Percentiles rank a stretch among this genome's conserved stretches.
Evolutionary conservation across 2,113 vertebrate species (phyloP).

Genomic region (Rynchops niger): DNA sequence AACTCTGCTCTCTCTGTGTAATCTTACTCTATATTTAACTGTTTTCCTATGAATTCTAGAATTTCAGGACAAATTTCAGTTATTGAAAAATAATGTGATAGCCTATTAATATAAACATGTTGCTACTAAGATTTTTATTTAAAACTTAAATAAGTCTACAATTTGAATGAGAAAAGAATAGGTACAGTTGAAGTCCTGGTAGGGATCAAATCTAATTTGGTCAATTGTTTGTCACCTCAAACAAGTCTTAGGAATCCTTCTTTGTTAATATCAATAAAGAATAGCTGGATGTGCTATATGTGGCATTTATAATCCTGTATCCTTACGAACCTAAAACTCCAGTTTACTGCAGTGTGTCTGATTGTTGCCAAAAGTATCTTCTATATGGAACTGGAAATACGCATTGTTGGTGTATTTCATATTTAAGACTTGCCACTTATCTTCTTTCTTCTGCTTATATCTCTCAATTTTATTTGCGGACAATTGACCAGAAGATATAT

Average conservation of each 20-base stretch:
- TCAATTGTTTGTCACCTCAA: not conserved
- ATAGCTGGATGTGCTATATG: not conserved
- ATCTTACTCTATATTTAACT: not conserved
- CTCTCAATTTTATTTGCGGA: not conserved
- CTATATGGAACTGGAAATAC: not conserved
- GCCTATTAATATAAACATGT: not conserved
- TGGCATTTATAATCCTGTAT: not conserved
- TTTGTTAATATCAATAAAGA: not conserved
- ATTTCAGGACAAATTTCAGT: not conserved
- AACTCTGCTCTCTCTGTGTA: conserved; percentile 16
- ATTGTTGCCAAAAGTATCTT: not conserved
- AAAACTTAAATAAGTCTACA: not conserved
- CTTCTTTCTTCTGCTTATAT: not conserved
- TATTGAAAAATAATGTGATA: not conserved
- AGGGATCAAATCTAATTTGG: not conserved
- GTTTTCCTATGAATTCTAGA: not conserved
- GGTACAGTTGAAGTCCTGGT: not conserved
- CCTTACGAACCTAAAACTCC: not conserved
- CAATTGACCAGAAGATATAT: not conserved
- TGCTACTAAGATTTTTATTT: not conserved
- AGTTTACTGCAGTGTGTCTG: not conserved
- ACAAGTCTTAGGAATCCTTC: not conserved
- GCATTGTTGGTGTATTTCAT: not conserved
- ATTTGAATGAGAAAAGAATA: not conserved
- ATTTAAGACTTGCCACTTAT: not conserved